These are phyloP conservation scores for Nothocercus julius DNA, from an alignment of 2,113 vertebrate species.

Conservation along the genomic window DNA sequence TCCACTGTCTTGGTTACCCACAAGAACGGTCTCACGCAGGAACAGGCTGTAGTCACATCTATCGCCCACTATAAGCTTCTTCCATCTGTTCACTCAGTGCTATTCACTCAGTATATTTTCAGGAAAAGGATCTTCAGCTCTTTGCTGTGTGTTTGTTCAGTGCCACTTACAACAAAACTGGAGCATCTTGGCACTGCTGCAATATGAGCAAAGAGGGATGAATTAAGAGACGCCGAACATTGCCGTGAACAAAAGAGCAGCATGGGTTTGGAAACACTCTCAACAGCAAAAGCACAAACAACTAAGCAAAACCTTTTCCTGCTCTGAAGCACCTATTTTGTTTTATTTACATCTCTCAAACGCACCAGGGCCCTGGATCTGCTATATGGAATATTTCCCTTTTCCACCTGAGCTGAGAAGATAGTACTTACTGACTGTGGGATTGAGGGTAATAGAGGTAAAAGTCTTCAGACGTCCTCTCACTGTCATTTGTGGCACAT, in stretches of 20 bases:
- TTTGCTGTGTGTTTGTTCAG: not conserved
- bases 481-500: not conserved
- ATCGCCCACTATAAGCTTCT: not conserved
- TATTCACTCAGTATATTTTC: not conserved
- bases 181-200: not conserved
- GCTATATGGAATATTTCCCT: accelerated
- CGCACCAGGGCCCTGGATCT: not conserved
- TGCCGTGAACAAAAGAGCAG: not conserved
- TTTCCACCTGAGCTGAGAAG: not conserved
- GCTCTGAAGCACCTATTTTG: not conserved
- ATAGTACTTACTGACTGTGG: not conserved
- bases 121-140: not conserved
- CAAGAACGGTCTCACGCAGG: not conserved
- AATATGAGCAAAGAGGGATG: not conserved
- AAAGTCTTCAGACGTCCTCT: not conserved
- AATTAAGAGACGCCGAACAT: not conserved
- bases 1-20: not conserved
- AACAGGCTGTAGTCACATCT: not conserved
- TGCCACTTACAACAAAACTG: not conserved
- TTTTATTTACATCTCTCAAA: not conserved
- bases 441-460: not conserved
- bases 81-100: not conserved
- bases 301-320: not conserved
- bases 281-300: not conserved
- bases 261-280: not conserved